These are phyloP conservation scores for Ceratina calcarata DNA, from an alignment of 1,140 invertebrate genomes.

Conservation along the genomic window DNA sequence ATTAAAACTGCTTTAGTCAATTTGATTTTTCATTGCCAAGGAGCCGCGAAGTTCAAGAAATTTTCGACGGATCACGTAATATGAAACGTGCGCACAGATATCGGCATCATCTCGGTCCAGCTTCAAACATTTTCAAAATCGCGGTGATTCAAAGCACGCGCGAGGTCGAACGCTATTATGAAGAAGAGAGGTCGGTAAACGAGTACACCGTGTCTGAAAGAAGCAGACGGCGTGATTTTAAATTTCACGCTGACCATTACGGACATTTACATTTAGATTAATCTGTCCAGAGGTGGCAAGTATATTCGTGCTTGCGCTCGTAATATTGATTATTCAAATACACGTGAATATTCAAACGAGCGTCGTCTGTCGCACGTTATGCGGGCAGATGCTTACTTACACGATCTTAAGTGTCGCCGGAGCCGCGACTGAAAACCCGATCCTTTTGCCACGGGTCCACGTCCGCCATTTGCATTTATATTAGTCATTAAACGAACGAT, in stretches of 20 bases:
- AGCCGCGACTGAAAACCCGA: neutral
- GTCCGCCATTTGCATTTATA: constrained; percentile 43
- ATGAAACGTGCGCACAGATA: too few relatives aligned
- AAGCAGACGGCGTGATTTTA: constrained; percentile 8
- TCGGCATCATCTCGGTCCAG: neutral
- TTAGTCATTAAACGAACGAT: constrained; percentile 38
- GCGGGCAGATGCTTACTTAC: neutral
- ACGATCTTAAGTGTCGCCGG: constrained; percentile 13
- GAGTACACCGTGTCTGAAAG: too few relatives aligned
- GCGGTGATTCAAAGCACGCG: constrained; percentile 33
- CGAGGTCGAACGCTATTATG: neutral
- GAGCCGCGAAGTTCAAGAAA: too few relatives aligned
- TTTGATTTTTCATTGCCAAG: too few relatives aligned
- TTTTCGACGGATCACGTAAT: too few relatives aligned
- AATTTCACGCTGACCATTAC: constrained; percentile 35
- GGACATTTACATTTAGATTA: constrained; percentile 50
- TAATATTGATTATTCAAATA: constrained; percentile 46
- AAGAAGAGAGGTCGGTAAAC: neutral
- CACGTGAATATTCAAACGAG: constrained; percentile 34
- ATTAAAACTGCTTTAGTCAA: too few relatives aligned
- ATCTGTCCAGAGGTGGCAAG: constrained; percentile 20
- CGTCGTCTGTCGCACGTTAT: neutral
- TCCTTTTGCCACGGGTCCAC: neutral
- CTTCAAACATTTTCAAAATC: constrained; percentile 3
- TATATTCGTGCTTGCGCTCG: neutral